Evolutionary conservation across 2,888 invertebrate species (phyloP).

Genomic region (Eremobia ochroleuca): DNA sequence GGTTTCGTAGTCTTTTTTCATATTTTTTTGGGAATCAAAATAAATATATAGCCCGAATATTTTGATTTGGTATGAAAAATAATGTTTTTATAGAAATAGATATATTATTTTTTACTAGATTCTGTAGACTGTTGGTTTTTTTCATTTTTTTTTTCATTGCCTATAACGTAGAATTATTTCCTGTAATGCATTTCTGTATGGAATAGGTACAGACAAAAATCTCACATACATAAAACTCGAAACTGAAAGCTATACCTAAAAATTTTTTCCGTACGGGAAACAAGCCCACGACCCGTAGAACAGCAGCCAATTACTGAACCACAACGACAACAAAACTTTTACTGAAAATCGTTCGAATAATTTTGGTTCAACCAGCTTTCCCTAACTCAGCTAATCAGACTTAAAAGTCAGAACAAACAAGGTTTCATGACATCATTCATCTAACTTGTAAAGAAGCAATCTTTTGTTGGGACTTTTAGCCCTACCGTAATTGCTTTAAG

Average conservation of each 20-base stretch:
- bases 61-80: neutral
- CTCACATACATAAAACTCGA: neutral
- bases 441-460: constrained; percentile 52
- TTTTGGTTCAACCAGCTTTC: constrained; percentile 45
- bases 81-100: neutral
- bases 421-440: constrained; percentile 55
- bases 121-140: neutral
- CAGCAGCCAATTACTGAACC: constrained; percentile 35
- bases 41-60: neutral
- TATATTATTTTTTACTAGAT: neutral
- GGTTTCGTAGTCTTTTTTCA: neutral
- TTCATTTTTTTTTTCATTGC: neutral
- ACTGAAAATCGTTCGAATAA: constrained; percentile 49
- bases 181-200: neutral
- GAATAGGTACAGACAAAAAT: neutral
- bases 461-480: constrained; percentile 44
- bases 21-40: neutral
- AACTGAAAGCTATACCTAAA: neutral
- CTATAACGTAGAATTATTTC: too few relatives aligned
- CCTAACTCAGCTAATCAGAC: constrained; percentile 49
- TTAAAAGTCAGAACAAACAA: constrained; percentile 48
- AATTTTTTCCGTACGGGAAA: neutral
- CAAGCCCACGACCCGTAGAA: constrained; percentile 5
- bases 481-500: constrained; percentile 38
- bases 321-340: constrained; percentile 34